Conservation (phyloP, 2,888 invertebrate species). For the Acanthacorydalis orientalis region DNA sequence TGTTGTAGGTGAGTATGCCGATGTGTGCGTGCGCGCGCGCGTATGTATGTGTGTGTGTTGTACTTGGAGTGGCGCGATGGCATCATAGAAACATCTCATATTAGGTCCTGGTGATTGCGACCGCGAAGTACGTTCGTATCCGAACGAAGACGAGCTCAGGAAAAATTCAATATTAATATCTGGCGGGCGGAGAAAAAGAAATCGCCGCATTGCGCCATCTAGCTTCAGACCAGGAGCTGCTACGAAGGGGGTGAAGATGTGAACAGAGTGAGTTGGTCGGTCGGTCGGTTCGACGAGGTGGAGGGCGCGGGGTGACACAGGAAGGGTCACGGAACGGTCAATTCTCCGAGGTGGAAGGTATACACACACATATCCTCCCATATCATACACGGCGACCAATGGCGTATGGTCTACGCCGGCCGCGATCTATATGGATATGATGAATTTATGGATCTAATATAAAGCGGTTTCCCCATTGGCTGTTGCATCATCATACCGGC, state of each 20-base stretch:
- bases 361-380: constrained; percentile 11
- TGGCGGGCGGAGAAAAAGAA: constrained; percentile 43
- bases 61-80: constrained; percentile 18
- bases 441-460: constrained; percentile 76
- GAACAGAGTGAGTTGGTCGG: too few species aligned
- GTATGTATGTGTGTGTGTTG: constrained; percentile 16
- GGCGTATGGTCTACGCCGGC: constrained; percentile 12
- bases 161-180: constrained; percentile 73
- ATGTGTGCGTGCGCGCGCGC: constrained; percentile 20
- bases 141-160: constrained; percentile 15
- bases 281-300: constrained; percentile 12
- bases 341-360: constrained; percentile 22
- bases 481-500: constrained; percentile 14
- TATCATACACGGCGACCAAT: neutral
- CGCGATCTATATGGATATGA: constrained; percentile 33
- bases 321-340: constrained; percentile 30
- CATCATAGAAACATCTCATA: constrained; percentile 13
- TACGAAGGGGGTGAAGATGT: constrained; percentile 13
- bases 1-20: constrained; percentile 41
- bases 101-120: constrained; percentile 14
- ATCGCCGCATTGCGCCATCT: constrained; percentile 30
- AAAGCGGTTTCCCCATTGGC: constrained; percentile 49
- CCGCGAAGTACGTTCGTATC: constrained; percentile 20
- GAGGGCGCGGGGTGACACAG: constrained; percentile 26
- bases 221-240: constrained; percentile 20